These are phyloP conservation scores for Ormyrus nitidulus DNA, from an alignment of 2,888 invertebrate species.

Conservation along the genomic window DNA sequence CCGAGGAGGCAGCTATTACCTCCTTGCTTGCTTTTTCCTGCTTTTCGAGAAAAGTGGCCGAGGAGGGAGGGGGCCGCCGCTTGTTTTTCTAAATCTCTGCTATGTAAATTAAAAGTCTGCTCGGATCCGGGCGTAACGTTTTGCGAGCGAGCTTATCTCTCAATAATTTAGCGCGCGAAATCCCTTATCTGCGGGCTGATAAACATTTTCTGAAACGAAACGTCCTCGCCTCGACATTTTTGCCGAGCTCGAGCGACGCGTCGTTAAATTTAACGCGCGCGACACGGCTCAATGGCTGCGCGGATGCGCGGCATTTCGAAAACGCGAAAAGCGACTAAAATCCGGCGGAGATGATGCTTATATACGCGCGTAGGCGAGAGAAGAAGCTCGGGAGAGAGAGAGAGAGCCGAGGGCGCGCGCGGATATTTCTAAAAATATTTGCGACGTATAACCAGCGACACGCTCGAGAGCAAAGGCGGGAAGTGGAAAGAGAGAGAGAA, in stretches of 20 bases:
- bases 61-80: not conserved
- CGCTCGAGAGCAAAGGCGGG: conserved; percentile 54
- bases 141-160: too few relatives aligned
- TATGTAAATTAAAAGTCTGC: too few relatives aligned
- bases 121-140: too few relatives aligned
- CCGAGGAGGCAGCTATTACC: conserved; percentile 20
- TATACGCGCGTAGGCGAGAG: conserved; percentile 31
- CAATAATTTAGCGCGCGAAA: too few relatives aligned
- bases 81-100: not conserved
- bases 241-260: too few relatives aligned
- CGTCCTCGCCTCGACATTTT: too few relatives aligned
- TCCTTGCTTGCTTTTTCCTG: conserved; percentile 44
- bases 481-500: conserved; percentile 40
- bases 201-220: too few relatives aligned
- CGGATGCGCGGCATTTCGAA: too few relatives aligned
- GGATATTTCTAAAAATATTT: conserved; percentile 56
- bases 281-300: not conserved
- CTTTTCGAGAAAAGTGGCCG: not conserved
- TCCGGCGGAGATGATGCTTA: conserved; percentile 11
- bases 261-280: conserved; percentile 1
- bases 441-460: conserved; percentile 46
- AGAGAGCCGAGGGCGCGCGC: not conserved
- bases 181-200: too few relatives aligned
- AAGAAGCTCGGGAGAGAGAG: conserved; percentile 13
- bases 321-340: not conserved